Percentiles rank a stretch among this genome's conserved stretches.
phyloP scores from a whole-genome alignment of 2,113 vertebrate genomes.

The Megaleporinus macrocephalus region DNA sequence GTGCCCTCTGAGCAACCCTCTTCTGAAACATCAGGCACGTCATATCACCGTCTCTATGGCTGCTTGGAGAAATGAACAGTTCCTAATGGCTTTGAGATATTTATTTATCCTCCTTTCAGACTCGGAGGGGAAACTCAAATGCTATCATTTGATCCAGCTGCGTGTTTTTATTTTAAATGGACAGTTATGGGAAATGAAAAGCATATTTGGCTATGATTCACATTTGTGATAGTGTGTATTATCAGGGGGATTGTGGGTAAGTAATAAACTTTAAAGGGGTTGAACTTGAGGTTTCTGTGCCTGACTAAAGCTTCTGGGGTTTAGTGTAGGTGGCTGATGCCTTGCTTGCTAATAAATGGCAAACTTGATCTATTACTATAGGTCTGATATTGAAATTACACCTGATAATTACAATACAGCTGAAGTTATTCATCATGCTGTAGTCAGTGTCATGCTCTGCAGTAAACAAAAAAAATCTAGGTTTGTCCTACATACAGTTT shows the following conservation, averaged over 20 bases:
- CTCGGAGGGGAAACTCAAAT: constrained; percentile 63
- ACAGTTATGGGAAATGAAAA: constrained; percentile 50
- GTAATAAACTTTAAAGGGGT: constrained; percentile 23
- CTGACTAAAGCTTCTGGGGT: constrained; percentile 10
- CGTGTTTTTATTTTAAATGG: constrained; percentile 60
- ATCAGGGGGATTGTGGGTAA: not conserved
- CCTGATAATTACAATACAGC: too few relatives aligned
- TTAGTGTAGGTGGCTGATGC: not conserved
- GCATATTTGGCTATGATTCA: constrained; percentile 50
- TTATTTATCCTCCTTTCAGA: constrained; percentile 61
- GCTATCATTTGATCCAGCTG: constrained; percentile 46
- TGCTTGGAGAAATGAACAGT: constrained; percentile 60
- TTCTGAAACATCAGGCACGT: constrained; percentile 65
- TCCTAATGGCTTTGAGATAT: constrained; percentile 63
- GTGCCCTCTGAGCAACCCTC: constrained; percentile 63
- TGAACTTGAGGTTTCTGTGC: not conserved
- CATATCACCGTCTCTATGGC: constrained; percentile 68
- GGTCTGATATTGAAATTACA: too few relatives aligned
- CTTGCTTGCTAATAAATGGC: too few relatives aligned
- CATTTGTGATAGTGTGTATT: constrained; percentile 31
- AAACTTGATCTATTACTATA: too few relatives aligned
- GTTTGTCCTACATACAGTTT: too few relatives aligned
- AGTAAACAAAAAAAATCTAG: too few relatives aligned
- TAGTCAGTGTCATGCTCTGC: too few relatives aligned
- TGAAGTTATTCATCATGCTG: too few relatives aligned